Percentiles rank a stretch among this genome's conserved stretches.
Evolutionary conservation across 2,113 vertebrate genomes (phyloP).

Genomic region (Dryoscopus gambensis): DNA sequence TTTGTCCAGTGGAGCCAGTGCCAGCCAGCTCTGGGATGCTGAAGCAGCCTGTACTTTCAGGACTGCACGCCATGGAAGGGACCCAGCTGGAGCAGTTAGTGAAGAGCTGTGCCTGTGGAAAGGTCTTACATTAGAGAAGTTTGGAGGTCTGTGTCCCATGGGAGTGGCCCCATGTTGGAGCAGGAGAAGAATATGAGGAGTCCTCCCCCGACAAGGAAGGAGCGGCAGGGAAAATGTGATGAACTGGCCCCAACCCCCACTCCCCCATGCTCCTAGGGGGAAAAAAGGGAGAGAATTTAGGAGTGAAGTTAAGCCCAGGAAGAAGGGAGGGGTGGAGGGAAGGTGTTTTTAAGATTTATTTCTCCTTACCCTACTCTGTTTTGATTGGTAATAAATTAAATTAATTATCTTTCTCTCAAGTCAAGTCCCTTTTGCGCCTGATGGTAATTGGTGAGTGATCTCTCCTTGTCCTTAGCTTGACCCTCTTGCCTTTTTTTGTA

Average conservation of each 20-base stretch:
- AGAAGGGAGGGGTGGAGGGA: not conserved
- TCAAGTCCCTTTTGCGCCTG: fast-evolving
- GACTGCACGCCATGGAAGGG: not conserved
- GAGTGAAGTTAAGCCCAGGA: not conserved
- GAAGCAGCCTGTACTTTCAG: not conserved
- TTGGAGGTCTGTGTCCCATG: not conserved
- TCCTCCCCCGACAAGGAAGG: not conserved
- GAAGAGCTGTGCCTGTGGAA: not conserved
- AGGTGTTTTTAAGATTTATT: not conserved
- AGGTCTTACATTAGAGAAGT: not conserved
- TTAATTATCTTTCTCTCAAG: not conserved
- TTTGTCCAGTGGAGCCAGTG: not conserved
- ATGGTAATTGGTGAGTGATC: too few species aligned
- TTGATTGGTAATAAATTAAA: not conserved
- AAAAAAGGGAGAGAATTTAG: too few species aligned
- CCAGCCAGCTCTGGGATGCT: not conserved
- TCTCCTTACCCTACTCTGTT: not conserved
- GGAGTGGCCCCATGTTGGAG: not conserved
- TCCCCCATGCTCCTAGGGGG: not conserved
- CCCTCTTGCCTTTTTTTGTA: not conserved
- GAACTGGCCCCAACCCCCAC: too few species aligned
- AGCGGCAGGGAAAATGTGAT: not conserved
- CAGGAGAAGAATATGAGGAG: not conserved
- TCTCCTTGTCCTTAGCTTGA: not conserved
- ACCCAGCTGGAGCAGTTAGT: not conserved